These are phyloP conservation scores for Diceros bicornis DNA, from an alignment of 2,797 vertebrate genomes.

Conservation along the genomic window DNA sequence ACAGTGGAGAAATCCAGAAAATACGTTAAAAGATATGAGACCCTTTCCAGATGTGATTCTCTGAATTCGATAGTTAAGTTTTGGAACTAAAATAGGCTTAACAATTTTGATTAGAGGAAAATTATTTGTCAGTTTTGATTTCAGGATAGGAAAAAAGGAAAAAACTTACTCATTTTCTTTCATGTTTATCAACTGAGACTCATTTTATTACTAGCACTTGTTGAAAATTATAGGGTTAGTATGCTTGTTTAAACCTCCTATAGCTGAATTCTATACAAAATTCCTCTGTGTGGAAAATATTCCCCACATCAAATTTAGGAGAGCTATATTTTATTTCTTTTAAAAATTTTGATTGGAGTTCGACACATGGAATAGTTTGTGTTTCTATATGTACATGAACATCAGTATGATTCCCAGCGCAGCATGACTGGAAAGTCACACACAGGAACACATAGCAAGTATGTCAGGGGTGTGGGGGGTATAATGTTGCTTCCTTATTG, in stretches of 20 bases:
- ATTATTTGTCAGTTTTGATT: not conserved
- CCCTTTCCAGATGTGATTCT: not conserved
- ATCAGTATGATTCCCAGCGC: not conserved
- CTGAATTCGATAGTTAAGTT: not conserved
- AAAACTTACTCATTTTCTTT: not conserved
- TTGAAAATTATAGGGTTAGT: not conserved
- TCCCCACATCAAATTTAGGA: not conserved
- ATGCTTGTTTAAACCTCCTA: not conserved
- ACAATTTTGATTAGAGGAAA: not conserved
- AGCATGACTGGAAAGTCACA: not conserved
- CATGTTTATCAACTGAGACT: not conserved
- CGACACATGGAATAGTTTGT: not conserved
- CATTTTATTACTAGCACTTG: not conserved
- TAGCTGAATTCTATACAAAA: not conserved
- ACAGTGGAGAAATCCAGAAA: not conserved
- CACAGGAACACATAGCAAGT: not conserved
- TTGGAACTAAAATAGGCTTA: not conserved
- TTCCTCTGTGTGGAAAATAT: not conserved
- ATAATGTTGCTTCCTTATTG: not conserved
- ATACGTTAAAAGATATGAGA: not conserved
- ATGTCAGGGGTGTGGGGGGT: not conserved
- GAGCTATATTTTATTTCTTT: not conserved
- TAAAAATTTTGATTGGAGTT: not conserved
- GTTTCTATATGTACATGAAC: not conserved
- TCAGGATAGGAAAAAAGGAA: not conserved